Conservation (phyloP, 2,113 vertebrate genomes). For the Baryphthengus martii region DNA sequence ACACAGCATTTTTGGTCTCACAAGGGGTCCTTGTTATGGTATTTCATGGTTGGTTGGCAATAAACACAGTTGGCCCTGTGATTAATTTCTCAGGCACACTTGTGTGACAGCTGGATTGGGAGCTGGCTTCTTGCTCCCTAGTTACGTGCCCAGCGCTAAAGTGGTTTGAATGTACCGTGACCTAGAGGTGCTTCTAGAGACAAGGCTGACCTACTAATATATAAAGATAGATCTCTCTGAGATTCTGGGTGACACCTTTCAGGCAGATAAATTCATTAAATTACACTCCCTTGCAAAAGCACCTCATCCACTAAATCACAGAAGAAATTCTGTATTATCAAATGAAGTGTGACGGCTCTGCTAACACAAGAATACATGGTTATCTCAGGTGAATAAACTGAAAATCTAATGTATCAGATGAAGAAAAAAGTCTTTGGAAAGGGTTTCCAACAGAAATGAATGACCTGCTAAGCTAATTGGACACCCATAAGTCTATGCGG, state of each 20-base stretch:
- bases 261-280: slow-evolving; percentile 19
- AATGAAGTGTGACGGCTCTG: slow-evolving; percentile 46
- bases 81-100: background rate
- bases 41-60: background rate
- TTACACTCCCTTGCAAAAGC: background rate
- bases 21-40: background rate
- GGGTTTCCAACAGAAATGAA: background rate
- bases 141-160: background rate
- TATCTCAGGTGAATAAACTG: slow-evolving; percentile 45
- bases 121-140: background rate
- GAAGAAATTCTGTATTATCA: slow-evolving; percentile 29
- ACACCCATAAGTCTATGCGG: no score
- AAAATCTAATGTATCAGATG: background rate
- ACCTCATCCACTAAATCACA: background rate
- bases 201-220: background rate
- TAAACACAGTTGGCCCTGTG: background rate
- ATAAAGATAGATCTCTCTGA: slow-evolving; percentile 40
- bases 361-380: slow-evolving; percentile 1
- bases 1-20: background rate
- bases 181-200: background rate
- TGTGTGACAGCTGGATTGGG: slow-evolving; percentile 8
- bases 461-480: no score
- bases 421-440: background rate
- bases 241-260: background rate
- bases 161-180: background rate